phyloP scores from a whole-genome alignment of 2,888 invertebrate genomes.

The Pheosia tremula region DNA sequence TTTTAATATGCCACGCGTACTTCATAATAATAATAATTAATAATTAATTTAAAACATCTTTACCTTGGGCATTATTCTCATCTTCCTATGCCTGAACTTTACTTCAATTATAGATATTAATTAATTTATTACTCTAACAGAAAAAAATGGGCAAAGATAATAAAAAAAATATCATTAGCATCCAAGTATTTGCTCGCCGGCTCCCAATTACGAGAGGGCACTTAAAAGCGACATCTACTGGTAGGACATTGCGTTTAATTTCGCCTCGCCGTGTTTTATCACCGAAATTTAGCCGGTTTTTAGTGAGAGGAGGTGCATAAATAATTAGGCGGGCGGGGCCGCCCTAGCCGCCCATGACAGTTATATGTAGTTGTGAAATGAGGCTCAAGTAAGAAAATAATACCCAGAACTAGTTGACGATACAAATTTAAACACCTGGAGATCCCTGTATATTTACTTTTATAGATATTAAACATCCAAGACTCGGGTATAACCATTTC shows the following conservation, averaged over 20 bases:
- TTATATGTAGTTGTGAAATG: slow-evolving; percentile 20
- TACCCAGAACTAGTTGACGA: neutral
- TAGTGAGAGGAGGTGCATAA: slow-evolving; percentile 63
- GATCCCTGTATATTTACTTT: too few species aligned
- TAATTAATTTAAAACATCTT: too few species aligned
- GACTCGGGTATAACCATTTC: too few species aligned
- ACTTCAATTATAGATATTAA: neutral
- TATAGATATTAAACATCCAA: too few species aligned
- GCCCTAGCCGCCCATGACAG: slow-evolving; percentile 31
- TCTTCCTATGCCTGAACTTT: too few species aligned
- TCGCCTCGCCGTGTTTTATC: slow-evolving; percentile 60
- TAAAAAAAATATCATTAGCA: slow-evolving; percentile 65
- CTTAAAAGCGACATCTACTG: slow-evolving; percentile 39
- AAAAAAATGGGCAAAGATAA: slow-evolving; percentile 35
- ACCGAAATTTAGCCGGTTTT: slow-evolving; percentile 74
- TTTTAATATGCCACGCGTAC: too few species aligned
- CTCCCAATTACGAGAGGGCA: slow-evolving; percentile 61
- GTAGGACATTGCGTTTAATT: slow-evolving; percentile 60
- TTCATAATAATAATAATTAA: too few species aligned
- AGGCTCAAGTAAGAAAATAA: slow-evolving; percentile 28
- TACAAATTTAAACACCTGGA: too few species aligned
- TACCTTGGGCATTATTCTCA: too few species aligned
- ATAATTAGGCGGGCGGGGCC: slow-evolving; percentile 62
- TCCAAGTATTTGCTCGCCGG: slow-evolving; percentile 62
- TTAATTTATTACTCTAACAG: neutral